These are phyloP conservation scores for Tachina grossa DNA, from an alignment of 2,888 invertebrate genomes.

Conservation along the genomic window DNA sequence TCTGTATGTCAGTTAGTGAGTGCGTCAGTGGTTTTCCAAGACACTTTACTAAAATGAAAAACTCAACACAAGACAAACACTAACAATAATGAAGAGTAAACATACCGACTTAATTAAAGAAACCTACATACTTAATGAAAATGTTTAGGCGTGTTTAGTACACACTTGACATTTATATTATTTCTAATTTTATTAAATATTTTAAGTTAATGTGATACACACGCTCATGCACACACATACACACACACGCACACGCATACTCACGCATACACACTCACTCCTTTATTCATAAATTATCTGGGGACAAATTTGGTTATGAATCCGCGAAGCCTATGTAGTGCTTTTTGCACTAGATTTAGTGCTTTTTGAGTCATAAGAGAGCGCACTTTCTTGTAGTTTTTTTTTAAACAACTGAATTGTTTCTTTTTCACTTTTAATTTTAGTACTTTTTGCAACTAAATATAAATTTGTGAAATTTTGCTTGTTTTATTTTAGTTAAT, in stretches of 20 bases:
- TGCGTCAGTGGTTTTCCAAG: not conserved
- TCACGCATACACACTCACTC: too few species aligned
- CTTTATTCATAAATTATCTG: not conserved
- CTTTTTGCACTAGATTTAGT: too few species aligned
- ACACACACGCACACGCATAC: not conserved
- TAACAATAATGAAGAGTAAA: conserved; percentile 3
- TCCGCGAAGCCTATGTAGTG: too few species aligned
- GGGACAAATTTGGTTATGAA: not conserved
- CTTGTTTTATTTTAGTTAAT: too few species aligned
- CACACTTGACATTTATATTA: conserved; percentile 1
- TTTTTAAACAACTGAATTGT: too few species aligned
- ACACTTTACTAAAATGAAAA: conserved; percentile 32
- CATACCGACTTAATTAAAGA: conserved; percentile 17
- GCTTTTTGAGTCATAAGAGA: too few species aligned
- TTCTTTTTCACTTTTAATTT: too few species aligned
- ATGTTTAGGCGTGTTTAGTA: conserved; percentile 53
- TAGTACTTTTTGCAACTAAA: too few species aligned
- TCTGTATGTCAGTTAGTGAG: not conserved
- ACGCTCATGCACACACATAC: not conserved
- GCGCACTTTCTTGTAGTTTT: too few species aligned
- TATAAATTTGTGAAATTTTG: too few species aligned
- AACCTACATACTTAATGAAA: conserved; percentile 29
- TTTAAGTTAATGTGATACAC: conserved; percentile 28
- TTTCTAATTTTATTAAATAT: conserved; percentile 22
- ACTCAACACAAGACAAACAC: not conserved